Evolutionary conservation across 2,797 vertebrate species (phyloP).

Genomic region (Cyprinella venusta): DNA sequence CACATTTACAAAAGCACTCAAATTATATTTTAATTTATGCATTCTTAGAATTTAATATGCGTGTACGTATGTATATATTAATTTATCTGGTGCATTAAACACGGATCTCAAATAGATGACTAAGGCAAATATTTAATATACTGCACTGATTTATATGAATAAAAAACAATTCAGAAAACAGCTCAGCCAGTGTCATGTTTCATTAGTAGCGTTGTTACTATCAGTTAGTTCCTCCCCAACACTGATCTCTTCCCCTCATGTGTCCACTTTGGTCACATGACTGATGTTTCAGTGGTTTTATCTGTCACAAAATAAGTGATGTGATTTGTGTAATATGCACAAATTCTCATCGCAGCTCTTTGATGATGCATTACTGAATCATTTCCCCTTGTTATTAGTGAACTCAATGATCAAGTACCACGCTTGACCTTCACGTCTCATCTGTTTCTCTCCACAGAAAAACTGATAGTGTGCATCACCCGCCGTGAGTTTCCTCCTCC

Average conservation of each 20-base stretch:
- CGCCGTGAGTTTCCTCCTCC: slow-evolving; percentile 78
- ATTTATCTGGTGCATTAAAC: not conserved
- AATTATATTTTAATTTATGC: too few species aligned
- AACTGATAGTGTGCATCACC: slow-evolving; percentile 82
- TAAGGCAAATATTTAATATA: not conserved
- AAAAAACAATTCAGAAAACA: not conserved
- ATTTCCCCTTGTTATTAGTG: not conserved
- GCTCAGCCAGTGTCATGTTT: not conserved
- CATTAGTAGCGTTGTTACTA: not conserved
- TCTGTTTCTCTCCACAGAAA: slow-evolving; percentile 72
- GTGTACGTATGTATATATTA: not conserved
- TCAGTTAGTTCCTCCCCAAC: slow-evolving; percentile 30
- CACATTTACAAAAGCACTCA: too few species aligned
- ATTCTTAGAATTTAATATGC: not conserved
- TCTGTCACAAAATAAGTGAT: slow-evolving; percentile 17
- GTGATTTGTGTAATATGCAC: slow-evolving; percentile 47
- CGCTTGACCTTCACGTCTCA: slow-evolving; percentile 5
- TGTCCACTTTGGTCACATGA: slow-evolving; percentile 53
- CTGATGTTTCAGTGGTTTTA: slow-evolving; percentile 37
- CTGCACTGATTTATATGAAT: not conserved
- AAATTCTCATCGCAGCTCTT: slow-evolving; percentile 15
- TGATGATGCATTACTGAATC: slow-evolving; percentile 17
- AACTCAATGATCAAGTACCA: not conserved
- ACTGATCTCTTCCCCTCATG: slow-evolving; percentile 39
- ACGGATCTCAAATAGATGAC: not conserved